phyloP scores from a whole-genome alignment of 2,797 vertebrate species.

The Sus cebifrons region DNA sequence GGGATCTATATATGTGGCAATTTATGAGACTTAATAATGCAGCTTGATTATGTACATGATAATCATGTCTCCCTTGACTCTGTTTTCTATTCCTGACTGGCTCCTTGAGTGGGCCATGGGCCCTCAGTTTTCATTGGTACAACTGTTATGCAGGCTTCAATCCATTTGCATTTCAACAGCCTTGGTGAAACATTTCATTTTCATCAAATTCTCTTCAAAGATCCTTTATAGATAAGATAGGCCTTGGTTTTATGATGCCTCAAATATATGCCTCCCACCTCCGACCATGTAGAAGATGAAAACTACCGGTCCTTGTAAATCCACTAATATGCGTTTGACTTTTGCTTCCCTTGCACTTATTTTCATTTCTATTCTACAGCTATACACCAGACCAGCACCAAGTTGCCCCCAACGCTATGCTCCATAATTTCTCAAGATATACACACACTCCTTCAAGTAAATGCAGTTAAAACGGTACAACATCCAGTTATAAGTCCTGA shows the following conservation, averaged over 20 bases:
- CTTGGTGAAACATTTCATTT: neutral
- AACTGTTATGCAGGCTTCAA: neutral
- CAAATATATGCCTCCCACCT: neutral
- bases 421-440: neutral
- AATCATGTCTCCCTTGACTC: neutral
- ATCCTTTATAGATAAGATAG: neutral
- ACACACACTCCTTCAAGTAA: neutral
- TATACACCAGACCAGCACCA: neutral
- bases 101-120: neutral
- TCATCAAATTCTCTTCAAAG: conserved; percentile 40
- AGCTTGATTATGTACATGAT: neutral
- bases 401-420: neutral
- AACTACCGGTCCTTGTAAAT: neutral
- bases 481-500: neutral
- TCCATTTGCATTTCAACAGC: neutral
- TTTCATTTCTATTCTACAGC: neutral
- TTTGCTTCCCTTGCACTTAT: neutral
- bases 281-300: neutral
- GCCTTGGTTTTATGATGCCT: neutral
- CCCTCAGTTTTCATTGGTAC: neutral
- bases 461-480: neutral
- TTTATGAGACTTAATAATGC: neutral
- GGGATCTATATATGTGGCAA: neutral
- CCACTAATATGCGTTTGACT: neutral
- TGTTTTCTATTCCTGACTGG: neutral